A percentile compares a stretch with the other conserved stretches of the same genome.
These are phyloP conservation scores for Ochotona curzoniae DNA, from an alignment of 2,113 vertebrate genomes.

Conservation along the genomic window DNA sequence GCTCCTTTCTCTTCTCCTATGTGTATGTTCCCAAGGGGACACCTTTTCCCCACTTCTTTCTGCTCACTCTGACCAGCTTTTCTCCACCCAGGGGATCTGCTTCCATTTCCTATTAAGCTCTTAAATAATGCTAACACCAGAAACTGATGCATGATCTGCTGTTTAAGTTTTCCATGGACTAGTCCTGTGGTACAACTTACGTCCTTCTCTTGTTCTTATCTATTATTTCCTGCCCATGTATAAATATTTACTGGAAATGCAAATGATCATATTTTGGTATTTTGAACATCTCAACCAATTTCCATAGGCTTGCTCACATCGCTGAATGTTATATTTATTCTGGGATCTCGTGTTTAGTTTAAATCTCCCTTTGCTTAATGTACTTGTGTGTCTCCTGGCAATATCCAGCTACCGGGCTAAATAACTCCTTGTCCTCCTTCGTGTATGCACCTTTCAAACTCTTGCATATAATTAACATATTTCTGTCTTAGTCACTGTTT, in stretches of 20 bases:
- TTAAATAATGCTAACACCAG: background rate
- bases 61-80: background rate
- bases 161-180: background rate
- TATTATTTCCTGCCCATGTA: conserved; percentile 32
- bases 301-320: conserved; percentile 8
- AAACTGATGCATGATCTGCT: background rate
- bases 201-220: background rate
- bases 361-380: conserved; percentile 64
- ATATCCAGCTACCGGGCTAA: conserved; percentile 54
- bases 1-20: background rate
- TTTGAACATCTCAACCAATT: conserved; percentile 69
- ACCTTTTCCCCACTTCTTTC: background rate
- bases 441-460: conserved; percentile 66
- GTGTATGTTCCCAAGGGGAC: background rate
- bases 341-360: conserved; percentile 59
- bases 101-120: background rate
- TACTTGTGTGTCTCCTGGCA: conserved; percentile 69
- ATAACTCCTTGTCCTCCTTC: conserved; percentile 47
- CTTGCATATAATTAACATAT: conserved; percentile 54
- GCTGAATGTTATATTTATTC: conserved; percentile 56
- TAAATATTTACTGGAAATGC: conserved; percentile 58
- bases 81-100: background rate
- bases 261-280: conserved; percentile 61
- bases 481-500: conserved; percentile 59
- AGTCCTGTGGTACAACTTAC: background rate